Percentiles rank a stretch among this genome's conserved stretches.
Evolutionary conservation across 2,797 vertebrate species (phyloP).

Genomic region (Phrynocephalus forsythii): DNA sequence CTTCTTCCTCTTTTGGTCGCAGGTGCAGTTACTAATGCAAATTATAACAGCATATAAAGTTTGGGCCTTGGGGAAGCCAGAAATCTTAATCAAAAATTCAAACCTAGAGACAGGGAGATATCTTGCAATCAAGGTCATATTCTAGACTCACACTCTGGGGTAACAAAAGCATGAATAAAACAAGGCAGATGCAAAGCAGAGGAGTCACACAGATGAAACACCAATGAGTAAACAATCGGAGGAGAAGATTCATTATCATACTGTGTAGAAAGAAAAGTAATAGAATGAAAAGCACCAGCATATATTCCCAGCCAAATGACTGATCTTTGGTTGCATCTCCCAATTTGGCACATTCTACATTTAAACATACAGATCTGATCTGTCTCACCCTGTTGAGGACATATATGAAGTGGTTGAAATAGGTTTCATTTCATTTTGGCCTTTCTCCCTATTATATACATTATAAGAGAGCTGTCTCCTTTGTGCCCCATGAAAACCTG

Average conservation of each 20-base stretch:
- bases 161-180: slow-evolving; percentile 35
- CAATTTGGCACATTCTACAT: not conserved
- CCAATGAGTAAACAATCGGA: slow-evolving; percentile 3
- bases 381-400: not conserved
- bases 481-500: not conserved
- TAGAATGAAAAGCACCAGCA: slow-evolving; percentile 1
- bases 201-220: slow-evolving; percentile 9
- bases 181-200: slow-evolving; percentile 18
- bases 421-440: not conserved
- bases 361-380: not conserved
- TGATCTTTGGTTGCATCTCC: not conserved
- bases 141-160: not conserved
- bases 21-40: slow-evolving; percentile 21
- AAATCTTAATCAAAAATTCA: slow-evolving; percentile 35
- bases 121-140: slow-evolving; percentile 33
- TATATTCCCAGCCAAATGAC: not conserved
- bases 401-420: not conserved
- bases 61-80: slow-evolving; percentile 6
- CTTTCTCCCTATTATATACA: not conserved
- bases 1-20: not conserved
- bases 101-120: slow-evolving; percentile 22
- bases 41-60: slow-evolving; percentile 2
- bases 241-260: not conserved
- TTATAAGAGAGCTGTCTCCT: not conserved
- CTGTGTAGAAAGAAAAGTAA: too few species aligned